phyloP scores from a whole-genome alignment of 2,797 vertebrate species.

The Pristis pectinata region DNA sequence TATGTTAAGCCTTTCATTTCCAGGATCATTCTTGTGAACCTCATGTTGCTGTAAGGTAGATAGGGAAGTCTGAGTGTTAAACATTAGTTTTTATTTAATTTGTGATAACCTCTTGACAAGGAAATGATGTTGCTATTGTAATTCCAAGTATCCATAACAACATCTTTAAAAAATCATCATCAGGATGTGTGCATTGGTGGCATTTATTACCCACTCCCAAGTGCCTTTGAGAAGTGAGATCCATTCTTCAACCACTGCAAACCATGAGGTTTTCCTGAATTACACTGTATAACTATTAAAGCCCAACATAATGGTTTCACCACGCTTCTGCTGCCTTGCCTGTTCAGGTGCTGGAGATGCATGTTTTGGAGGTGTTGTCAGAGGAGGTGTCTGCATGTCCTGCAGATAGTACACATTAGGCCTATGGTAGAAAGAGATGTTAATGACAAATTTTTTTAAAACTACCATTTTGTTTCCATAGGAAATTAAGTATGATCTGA shows the following conservation, averaged over 20 bases:
- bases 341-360: not conserved
- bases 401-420: too few species aligned
- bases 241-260: not conserved
- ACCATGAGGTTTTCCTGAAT: not conserved
- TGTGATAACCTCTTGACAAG: not conserved
- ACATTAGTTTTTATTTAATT: not conserved
- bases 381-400: not conserved
- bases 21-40: too few species aligned
- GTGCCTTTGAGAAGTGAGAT: not conserved
- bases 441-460: too few species aligned
- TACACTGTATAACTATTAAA: too few species aligned
- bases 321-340: not conserved
- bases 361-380: not conserved
- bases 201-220: not conserved
- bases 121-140: not conserved
- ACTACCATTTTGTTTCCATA: too few species aligned
- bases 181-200: not conserved
- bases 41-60: not conserved
- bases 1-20: too few species aligned
- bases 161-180: not conserved
- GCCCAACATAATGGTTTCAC: too few species aligned
- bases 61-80: not conserved
- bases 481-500: too few species aligned
- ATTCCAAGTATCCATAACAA: not conserved
- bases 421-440: too few species aligned